These are phyloP conservation scores for Heteromormyrus szaboi DNA, from an alignment of 2,797 vertebrate species.

Conservation along the genomic window DNA sequence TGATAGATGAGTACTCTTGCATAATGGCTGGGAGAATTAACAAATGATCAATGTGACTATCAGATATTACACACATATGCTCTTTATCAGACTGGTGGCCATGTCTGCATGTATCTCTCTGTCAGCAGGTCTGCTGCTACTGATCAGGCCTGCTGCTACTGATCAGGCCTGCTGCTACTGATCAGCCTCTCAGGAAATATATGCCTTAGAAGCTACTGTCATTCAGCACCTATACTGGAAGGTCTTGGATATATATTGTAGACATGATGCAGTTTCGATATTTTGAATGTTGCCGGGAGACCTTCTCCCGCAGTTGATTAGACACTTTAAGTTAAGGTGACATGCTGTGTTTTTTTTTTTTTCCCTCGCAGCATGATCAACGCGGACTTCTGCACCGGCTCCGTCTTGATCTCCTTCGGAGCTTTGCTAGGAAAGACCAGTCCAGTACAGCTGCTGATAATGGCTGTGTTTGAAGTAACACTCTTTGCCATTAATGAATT, in stretches of 20 bases:
- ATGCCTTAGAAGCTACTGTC: not conserved
- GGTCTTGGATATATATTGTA: not conserved
- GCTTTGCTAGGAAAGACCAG: slow-evolving; percentile 80
- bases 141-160: not conserved
- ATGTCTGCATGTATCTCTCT: not conserved
- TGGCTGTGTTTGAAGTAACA: slow-evolving; percentile 77
- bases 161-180: not conserved
- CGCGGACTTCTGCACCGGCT: slow-evolving; percentile 77
- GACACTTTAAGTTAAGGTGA: not conserved
- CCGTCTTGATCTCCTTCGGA: slow-evolving; percentile 77
- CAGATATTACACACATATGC: not conserved
- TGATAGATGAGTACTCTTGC: not conserved
- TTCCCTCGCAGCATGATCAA: slow-evolving; percentile 72
- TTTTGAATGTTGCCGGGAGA: not conserved
- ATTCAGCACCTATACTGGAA: not conserved
- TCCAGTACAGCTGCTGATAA: slow-evolving; percentile 74
- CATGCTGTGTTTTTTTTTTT: not conserved
- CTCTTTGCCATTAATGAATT: slow-evolving; percentile 76
- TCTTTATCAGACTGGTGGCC: not conserved
- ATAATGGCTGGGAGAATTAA: not conserved
- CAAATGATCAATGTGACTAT: not conserved
- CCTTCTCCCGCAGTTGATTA: not conserved
- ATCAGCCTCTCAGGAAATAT: not conserved
- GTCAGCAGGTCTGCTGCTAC: not conserved
- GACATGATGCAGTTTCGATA: not conserved